Conservation (phyloP, 2,113 vertebrate species). For the Phylloscopus trochilus region DNA sequence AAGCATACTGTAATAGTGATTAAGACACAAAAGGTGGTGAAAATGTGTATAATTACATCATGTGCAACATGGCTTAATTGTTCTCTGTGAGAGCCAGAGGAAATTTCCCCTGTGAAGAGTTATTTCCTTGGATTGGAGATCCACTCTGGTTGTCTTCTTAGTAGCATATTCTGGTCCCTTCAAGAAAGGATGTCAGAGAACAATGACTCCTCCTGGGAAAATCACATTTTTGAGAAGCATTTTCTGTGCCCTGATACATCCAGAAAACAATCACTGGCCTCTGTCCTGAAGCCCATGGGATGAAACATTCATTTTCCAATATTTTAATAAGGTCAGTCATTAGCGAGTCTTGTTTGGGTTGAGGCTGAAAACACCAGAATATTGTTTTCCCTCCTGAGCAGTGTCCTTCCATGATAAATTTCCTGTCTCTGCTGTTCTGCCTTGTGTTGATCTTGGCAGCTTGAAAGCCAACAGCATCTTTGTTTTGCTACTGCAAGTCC, state of each 20-base stretch:
- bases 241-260: neutral
- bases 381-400: neutral
- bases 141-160: neutral
- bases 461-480: neutral
- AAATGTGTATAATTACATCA: conserved; percentile 33
- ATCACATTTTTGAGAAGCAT: neutral
- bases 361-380: neutral
- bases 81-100: neutral
- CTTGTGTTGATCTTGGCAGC: neutral
- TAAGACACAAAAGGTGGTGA: conserved; percentile 41
- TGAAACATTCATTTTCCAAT: neutral
- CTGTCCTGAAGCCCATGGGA: neutral
- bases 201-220: neutral
- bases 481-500: neutral
- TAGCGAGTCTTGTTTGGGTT: neutral
- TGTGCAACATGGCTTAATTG: neutral
- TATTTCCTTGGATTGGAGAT: neutral
- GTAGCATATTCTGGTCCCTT: neutral
- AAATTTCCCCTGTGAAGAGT: neutral
- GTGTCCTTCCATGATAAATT: neutral
- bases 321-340: neutral
- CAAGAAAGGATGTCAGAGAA: neutral
- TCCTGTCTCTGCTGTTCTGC: neutral
- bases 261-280: neutral
- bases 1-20: conserved; percentile 28